Conservation (phyloP, 2,797 vertebrate species). For the Hippocampus kuda region DNA sequence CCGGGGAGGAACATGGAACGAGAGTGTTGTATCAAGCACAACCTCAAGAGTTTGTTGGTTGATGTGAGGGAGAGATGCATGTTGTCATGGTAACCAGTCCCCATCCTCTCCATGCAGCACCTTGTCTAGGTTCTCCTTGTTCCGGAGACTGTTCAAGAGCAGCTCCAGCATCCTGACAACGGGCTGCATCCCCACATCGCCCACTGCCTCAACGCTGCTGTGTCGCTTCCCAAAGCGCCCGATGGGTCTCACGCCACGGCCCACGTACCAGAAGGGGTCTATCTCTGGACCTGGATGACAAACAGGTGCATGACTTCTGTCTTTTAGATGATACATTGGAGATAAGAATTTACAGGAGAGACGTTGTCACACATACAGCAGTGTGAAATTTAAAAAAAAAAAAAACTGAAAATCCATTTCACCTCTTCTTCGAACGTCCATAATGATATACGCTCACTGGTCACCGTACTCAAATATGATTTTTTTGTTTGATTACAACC, state of each 20-base stretch:
- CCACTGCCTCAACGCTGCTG: constrained; percentile 40
- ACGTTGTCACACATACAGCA: not conserved
- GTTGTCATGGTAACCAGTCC: constrained; percentile 65
- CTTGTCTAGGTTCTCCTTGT: constrained; percentile 54
- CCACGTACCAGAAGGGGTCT: constrained; percentile 85
- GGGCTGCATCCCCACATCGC: constrained; percentile 47
- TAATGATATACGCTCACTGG: too few relatives aligned
- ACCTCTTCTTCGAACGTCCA: too few relatives aligned
- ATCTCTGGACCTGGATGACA: constrained; percentile 78
- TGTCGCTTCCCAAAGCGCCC: constrained; percentile 85
- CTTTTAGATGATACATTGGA: not conserved
- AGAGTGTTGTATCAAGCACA: not conserved
- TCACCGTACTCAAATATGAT: too few relatives aligned
- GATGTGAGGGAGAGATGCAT: constrained; percentile 14
- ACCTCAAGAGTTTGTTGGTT: not conserved
- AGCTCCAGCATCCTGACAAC: constrained; percentile 62
- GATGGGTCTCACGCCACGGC: constrained; percentile 81
- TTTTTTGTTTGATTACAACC: too few relatives aligned
- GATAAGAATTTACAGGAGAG: not conserved
- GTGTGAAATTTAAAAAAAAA: not conserved
- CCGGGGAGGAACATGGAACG: constrained; percentile 20
- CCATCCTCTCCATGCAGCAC: constrained; percentile 46
- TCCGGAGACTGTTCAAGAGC: constrained; percentile 65
- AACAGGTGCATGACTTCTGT: not conserved
- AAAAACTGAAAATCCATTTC: not conserved